phyloP scores from a whole-genome alignment of 2,888 invertebrate genomes.

The Phortica magna region DNA sequence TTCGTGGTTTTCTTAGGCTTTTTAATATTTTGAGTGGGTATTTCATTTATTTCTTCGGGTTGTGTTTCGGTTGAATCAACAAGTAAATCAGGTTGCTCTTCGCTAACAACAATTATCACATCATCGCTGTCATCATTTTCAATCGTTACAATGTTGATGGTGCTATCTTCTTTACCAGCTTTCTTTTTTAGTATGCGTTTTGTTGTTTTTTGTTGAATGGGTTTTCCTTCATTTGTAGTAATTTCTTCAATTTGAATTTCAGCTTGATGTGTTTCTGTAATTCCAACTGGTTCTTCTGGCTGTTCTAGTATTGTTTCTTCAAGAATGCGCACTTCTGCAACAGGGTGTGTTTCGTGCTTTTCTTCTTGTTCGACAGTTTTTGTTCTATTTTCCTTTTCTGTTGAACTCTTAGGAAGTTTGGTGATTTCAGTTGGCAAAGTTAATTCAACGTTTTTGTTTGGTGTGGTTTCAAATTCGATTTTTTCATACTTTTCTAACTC shows the following conservation, averaged over 20 bases:
- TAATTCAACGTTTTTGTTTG: conserved; percentile 58
- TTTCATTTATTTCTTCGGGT: conserved; percentile 60
- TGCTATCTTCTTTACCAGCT: conserved; percentile 63
- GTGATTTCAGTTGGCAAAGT: conserved; percentile 48
- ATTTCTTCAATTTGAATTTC: conserved; percentile 66
- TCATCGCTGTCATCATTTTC: conserved; percentile 70
- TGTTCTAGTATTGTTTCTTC: conserved; percentile 54
- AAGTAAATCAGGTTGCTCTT: conserved; percentile 58
- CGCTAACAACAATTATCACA: conserved; percentile 69
- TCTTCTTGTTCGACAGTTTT: conserved; percentile 54
- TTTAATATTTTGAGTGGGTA: conserved; percentile 65
- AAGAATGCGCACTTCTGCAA: conserved; percentile 60
- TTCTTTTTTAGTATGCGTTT: conserved; percentile 73
- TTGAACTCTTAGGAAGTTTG: conserved; percentile 66
- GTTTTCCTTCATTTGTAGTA: conserved; percentile 65
- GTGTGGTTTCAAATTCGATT: conserved; percentile 69
- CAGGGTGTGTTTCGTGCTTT: conserved; percentile 47
- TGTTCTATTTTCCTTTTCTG: conserved; percentile 60
- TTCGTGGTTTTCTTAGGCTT: conserved; percentile 68
- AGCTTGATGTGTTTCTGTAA: conserved; percentile 65
- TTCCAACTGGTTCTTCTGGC: conserved; percentile 58
- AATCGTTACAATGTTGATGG: conserved; percentile 69
- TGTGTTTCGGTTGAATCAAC: conserved; percentile 47
- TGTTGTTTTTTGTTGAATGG: conserved; percentile 70
- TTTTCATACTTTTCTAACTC: conserved; percentile 77